Percentiles rank a stretch among this genome's conserved stretches.
Conservation (phyloP, 2,113 vertebrate genomes). For the Fulmarus glacialis region DNA sequence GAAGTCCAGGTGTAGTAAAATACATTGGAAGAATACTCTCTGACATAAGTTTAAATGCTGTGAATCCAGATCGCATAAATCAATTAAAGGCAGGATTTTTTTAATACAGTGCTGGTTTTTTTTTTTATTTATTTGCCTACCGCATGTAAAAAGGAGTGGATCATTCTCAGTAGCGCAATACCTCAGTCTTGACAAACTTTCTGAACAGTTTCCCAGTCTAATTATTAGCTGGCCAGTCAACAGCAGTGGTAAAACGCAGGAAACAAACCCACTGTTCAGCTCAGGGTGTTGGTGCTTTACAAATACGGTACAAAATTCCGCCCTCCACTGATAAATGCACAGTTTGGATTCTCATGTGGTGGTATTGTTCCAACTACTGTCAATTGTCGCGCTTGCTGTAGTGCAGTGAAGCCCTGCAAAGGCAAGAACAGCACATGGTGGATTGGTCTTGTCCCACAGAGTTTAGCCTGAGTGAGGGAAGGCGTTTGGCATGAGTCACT, state of each 20-base stretch:
- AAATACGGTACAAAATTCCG: neutral
- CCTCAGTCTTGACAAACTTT: neutral
- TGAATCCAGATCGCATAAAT: neutral
- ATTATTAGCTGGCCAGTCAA: neutral
- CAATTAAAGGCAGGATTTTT: neutral
- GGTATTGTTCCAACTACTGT: neutral
- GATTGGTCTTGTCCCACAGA: neutral
- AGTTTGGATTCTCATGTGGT: accelerated
- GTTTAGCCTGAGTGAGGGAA: neutral
- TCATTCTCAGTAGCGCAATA: neutral
- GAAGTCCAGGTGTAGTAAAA: neutral
- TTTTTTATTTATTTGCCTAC: accelerated
- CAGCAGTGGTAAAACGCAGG: accelerated
- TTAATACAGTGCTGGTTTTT: neutral
- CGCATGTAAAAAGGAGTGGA: accelerated
- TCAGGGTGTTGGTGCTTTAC: neutral
- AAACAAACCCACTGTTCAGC: too few species aligned
- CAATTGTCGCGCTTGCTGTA: accelerated
- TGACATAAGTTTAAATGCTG: neutral
- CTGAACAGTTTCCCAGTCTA: neutral
- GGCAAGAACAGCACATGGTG: neutral
- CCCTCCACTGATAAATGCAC: accelerated
- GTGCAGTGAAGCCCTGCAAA: neutral
- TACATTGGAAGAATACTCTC: neutral
- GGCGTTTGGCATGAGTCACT: neutral